Base-by-base conservation (phyloP, 2,113 vertebrate genomes). In the Cnemophilus loriae region DNA sequence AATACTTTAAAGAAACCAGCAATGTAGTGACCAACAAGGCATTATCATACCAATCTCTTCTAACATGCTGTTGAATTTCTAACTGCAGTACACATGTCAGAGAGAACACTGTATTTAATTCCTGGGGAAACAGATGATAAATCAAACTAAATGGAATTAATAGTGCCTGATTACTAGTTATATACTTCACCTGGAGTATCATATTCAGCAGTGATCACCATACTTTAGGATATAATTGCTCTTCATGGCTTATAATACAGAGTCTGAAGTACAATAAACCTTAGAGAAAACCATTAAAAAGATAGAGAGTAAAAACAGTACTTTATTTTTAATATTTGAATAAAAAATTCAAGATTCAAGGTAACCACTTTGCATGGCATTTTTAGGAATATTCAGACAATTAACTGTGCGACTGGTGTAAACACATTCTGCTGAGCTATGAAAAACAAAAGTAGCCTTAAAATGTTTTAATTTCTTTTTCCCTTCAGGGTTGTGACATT, bases 91-190 rank as follows among this genome's bases (percentile, higher is more conserved):
- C 68, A 94, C 76, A 82, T 82, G 76, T 95, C 96, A 97, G 92
- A 96, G 70, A 95, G 53, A 97, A 94, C 46, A 59, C 50, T 52
- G 16, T 70, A 52, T 85, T 94, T 96, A 96, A 96, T 97, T 97
- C 91, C 84, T 91, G 73, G 90, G 95, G 95, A 75, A 97, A 86
- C 49, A 97, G 83, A 97, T 89, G 70, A 91, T 97, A 97, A 98
- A 98, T 98, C 94, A 96, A 94, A 95, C 71, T 64, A 93, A 96
- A 94, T 90, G 89, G 92, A 97, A 97, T 97, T 98, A 97, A 97
- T 97, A 96, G 83, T 95, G 76, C 91, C 94, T 98, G 97, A 97
- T 98, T 98, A 95, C 95, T 87, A 96, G 94, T 91, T 95, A 93
- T 76, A 89, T 79, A 90, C 73, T 94, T 97, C 88, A 97, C 84